These are phyloP conservation scores for Lysandra coridon DNA, from an alignment of 2,888 invertebrate species.

Conservation along the genomic window DNA sequence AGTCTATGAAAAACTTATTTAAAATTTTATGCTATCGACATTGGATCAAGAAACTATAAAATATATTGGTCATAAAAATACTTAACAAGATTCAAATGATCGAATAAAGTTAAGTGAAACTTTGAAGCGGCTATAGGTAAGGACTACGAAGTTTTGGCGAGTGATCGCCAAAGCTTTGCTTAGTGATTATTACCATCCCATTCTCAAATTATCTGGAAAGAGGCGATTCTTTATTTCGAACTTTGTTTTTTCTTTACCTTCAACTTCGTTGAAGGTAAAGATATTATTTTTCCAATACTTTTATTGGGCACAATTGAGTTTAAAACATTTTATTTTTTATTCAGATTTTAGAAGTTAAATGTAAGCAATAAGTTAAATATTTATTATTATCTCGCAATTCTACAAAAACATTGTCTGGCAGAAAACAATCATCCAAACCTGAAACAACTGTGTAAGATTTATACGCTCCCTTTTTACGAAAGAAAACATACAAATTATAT, in stretches of 20 bases:
- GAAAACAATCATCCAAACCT: neutral
- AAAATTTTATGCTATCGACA: neutral
- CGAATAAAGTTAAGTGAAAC: slow-evolving; percentile 15
- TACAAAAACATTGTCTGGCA: neutral
- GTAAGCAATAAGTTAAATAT: neutral
- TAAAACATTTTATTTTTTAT: neutral
- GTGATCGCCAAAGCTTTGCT: slow-evolving; percentile 2
- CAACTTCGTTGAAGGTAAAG: neutral
- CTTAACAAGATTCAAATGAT: neutral
- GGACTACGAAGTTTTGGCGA: neutral
- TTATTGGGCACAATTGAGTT: neutral
- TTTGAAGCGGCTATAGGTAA: neutral
- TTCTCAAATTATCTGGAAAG: neutral
- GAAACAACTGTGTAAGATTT: slow-evolving; percentile 18
- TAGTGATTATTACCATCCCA: slow-evolving; percentile 1
- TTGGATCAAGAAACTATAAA: neutral
- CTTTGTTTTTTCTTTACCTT: neutral
- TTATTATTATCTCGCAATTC: neutral
- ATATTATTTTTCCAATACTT: neutral
- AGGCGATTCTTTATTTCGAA: neutral
- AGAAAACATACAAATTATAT: slow-evolving; percentile 33
- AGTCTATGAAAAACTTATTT: neutral
- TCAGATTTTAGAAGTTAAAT: no score
- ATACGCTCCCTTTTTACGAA: slow-evolving; percentile 15
- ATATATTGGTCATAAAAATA: neutral